These are phyloP conservation scores for Gryllus longicercus DNA, from an alignment of 2,888 invertebrate species.

Conservation along the genomic window DNA sequence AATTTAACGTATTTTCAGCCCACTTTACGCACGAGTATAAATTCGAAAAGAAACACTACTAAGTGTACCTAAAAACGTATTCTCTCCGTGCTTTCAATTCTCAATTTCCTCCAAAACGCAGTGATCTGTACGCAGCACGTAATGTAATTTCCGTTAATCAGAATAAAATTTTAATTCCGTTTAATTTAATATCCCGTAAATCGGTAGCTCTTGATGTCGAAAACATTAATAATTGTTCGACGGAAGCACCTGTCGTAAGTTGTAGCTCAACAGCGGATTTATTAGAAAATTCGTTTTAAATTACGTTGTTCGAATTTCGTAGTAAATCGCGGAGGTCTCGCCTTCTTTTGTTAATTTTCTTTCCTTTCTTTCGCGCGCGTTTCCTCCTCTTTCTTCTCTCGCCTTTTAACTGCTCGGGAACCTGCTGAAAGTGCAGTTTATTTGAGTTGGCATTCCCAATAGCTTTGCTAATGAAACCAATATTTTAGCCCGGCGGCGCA, in stretches of 20 bases:
- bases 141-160: no score
- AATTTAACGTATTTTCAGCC: no score
- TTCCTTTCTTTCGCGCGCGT: neutral
- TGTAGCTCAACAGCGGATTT: neutral
- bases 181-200: neutral
- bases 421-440: conserved; percentile 17
- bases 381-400: neutral
- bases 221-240: conserved; percentile 8
- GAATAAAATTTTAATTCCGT: no score
- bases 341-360: conserved; percentile 5
- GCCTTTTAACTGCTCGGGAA: conserved; percentile 4
- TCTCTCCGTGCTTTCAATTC: no score
- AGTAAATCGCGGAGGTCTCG: neutral
- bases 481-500: neutral
- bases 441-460: conserved; percentile 9
- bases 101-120: no score
- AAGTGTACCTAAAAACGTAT: no score
- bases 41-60: no score
- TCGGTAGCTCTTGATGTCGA: neutral
- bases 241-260: neutral
- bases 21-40: no score
- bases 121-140: no score
- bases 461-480: conserved; percentile 17
- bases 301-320: neutral
- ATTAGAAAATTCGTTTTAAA: conserved; percentile 11